Conservation (phyloP, 2,797 vertebrate genomes). For the Crenuchus spilurus region DNA sequence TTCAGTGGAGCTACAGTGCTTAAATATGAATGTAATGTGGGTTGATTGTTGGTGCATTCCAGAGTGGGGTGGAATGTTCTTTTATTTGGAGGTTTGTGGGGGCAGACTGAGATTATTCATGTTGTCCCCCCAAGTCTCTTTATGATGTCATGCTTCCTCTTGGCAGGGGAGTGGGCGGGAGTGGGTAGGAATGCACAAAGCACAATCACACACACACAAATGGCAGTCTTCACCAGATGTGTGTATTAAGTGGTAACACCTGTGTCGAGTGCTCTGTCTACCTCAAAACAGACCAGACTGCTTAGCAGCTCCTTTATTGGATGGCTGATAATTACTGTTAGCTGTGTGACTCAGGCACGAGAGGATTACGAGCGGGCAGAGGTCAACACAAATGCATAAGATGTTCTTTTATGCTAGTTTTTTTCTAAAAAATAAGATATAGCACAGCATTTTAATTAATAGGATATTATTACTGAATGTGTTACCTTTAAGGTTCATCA, state of each 20-base stretch:
- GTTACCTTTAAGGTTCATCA: background rate
- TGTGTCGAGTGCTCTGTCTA: conserved; percentile 10
- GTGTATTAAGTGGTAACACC: conserved; percentile 40
- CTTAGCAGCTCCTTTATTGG: conserved; percentile 35
- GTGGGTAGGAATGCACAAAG: conserved; percentile 29
- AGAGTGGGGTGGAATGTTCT: conserved; percentile 17
- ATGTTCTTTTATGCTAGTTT: background rate
- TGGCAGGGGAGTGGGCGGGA: conserved; percentile 18
- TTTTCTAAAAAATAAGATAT: conserved; percentile 19
- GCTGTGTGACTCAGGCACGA: conserved; percentile 21
- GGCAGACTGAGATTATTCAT: conserved; percentile 24
- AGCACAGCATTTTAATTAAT: background rate
- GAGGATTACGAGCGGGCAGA: conserved; percentile 5
- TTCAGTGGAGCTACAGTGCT: background rate
- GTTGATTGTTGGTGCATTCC: conserved; percentile 26
- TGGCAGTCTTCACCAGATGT: conserved; percentile 27
- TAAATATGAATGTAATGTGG: conserved; percentile 2
- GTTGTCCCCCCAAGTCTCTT: background rate
- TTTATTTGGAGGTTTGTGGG: background rate
- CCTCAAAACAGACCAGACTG: conserved; percentile 23
- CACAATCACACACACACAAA: conserved; percentile 22
- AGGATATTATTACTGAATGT: background rate
- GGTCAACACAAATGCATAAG: conserved; percentile 3
- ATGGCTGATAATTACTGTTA: conserved; percentile 41
- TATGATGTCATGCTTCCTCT: conserved; percentile 50